A percentile compares a stretch with the other conserved stretches of the same genome.
Conservation (phyloP, 2,888 invertebrate species). For the Sarcophaga variegata region DNA sequence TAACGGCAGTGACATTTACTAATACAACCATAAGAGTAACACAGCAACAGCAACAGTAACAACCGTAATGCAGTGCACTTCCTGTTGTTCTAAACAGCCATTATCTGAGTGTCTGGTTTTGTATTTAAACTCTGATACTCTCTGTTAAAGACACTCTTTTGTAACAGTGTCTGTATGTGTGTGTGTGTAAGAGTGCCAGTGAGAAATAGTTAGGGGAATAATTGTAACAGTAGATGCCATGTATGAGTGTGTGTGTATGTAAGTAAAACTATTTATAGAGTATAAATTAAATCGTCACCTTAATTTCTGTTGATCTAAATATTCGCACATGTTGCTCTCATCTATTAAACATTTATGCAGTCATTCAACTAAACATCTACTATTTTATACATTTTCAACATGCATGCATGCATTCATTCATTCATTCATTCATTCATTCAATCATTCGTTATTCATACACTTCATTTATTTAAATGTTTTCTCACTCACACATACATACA, state of each 20-base stretch:
- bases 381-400: no score
- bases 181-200: no score
- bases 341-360: neutral
- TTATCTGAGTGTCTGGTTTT: neutral
- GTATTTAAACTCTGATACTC: neutral
- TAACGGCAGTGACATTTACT: no score
- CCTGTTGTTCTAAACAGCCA: neutral
- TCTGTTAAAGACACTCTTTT: neutral
- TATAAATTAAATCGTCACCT: slow-evolving; percentile 23
- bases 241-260: slow-evolving; percentile 15
- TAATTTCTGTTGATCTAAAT: slow-evolving; percentile 6
- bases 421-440: neutral
- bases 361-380: neutral
- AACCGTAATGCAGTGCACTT: neutral
- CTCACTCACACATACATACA: no score
- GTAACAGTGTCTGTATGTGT: neutral
- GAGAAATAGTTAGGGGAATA: neutral
- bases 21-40: neutral
- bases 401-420: neutral
- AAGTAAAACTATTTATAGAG: neutral
- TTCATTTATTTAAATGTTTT: no score
- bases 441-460: no score
- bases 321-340: slow-evolving; percentile 35
- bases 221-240: neutral
- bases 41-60: neutral